Percentiles rank a stretch among this genome's conserved stretches.
phyloP scores from a whole-genome alignment of 64 coral and sea anemone genomes.

The Stylophora pistillata region DNA sequence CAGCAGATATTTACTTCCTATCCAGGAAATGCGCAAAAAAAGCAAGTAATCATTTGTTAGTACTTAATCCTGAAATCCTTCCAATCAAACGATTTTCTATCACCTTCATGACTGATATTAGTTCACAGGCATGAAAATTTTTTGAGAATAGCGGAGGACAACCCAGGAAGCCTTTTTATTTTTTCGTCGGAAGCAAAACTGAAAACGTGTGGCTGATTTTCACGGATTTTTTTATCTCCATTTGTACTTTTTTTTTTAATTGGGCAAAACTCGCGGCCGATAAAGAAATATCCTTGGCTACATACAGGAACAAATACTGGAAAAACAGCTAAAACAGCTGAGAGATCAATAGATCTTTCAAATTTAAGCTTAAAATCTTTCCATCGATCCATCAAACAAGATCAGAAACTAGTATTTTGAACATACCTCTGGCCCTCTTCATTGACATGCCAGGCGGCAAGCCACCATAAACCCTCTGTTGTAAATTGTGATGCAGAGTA shows the following conservation, averaged over 20 bases:
- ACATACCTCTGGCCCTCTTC: conserved; percentile 52
- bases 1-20: conserved; percentile 77
- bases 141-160: too few relatives aligned
- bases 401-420: neutral
- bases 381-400: neutral
- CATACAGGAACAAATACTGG: neutral
- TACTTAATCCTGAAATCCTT: neutral
- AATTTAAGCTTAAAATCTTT: neutral
- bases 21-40: neutral
- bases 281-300: neutral
- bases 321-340: neutral
- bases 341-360: neutral
- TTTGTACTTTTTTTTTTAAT: neutral
- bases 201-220: too few relatives aligned
- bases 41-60: neutral
- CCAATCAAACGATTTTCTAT: neutral
- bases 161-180: too few relatives aligned
- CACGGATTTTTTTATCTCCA: neutral
- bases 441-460: conserved; percentile 17
- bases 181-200: too few relatives aligned
- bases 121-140: too few relatives aligned
- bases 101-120: neutral
- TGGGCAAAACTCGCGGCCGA: neutral
- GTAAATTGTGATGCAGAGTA: conserved; percentile 44
- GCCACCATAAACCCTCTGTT: conserved; percentile 50